phyloP scores from a whole-genome alignment of 2,888 invertebrate genomes.

The Sesia bembeciformis region DNA sequence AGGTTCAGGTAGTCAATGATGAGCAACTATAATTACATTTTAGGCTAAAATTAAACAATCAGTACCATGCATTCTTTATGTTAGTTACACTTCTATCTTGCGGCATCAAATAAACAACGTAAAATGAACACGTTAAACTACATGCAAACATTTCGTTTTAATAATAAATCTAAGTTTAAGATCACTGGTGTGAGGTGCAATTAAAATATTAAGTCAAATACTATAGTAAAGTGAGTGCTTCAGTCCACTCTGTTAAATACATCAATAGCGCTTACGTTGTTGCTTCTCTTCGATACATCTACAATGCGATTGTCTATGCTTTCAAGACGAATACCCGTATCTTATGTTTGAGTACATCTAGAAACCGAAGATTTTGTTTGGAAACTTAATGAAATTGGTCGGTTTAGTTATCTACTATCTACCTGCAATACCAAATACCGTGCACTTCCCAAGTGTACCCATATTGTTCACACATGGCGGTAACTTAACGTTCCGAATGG shows the following conservation, averaged over 20 bases:
- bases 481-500: too few relatives aligned
- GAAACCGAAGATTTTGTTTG: conserved; percentile 18
- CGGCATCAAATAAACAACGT: not conserved
- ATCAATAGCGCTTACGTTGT: not conserved
- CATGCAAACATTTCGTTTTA: not conserved
- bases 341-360: conserved; percentile 45
- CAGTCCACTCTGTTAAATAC: not conserved
- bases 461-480: too few relatives aligned
- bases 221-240: not conserved
- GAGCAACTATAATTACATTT: not conserved
- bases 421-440: too few relatives aligned
- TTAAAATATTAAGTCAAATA: not conserved
- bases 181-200: not conserved
- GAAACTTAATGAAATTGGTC: not conserved
- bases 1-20: not conserved
- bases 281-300: not conserved
- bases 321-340: conserved; percentile 40
- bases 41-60: not conserved
- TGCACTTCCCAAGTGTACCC: too few relatives aligned
- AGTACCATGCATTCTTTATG: not conserved
- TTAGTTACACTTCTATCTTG: not conserved
- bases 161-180: not conserved
- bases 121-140: not conserved
- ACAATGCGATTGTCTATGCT: conserved; percentile 19
- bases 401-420: too few relatives aligned